Base-by-base conservation (phyloP, 2,797 vertebrate species). In the Anguilla anguilla region DNA sequence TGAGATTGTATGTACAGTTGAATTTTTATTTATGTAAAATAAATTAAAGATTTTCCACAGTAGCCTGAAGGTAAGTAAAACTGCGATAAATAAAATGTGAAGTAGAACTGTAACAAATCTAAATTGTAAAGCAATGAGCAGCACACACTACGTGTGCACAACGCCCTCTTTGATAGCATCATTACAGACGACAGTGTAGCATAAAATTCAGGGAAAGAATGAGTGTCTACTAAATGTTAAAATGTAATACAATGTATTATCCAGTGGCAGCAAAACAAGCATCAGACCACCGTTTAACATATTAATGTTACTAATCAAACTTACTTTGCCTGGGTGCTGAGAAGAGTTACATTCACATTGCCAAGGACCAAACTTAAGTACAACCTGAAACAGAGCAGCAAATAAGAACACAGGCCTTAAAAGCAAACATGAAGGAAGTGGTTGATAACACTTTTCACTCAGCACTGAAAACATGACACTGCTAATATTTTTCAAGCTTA, bases 251-350 rank as follows among this genome's bases (percentile, higher is more conserved):
- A n/a, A 28, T 69, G n/a, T 28, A 69, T n/a, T 3, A n/a, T 69
- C 64, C 64, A 77, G 15, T 13, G 15, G 31, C 39, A 49, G 74
- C 35, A 39, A 39, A 3, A 81, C n/a, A 22, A 11, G 15, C 11
- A 51, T 51, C 25, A n/a, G 79, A 51, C 79, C 79, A 82, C 22
- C 51, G 1, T 2, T n/a, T 82, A 25, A n/a, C 22, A 82, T 3
- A 51, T 51, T 9, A 51, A 82, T 49, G 6, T 49, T 51, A 43
- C 2, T 10, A 0, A 74, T 86, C 0, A 87, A 46, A 95, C 97
- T 94, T 94, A 99, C 98, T 99, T 99, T 89, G 99, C 97, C 93
- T 99, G 98, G 90, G 98, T 98, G 94, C 97, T 99, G 92, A 99
- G 97, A 61, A 99, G 98, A 1, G 98, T 99, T 61, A 99, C 98